phyloP scores from a whole-genome alignment of 2,113 vertebrate genomes.

The Campylomormyrus numenius region DNA sequence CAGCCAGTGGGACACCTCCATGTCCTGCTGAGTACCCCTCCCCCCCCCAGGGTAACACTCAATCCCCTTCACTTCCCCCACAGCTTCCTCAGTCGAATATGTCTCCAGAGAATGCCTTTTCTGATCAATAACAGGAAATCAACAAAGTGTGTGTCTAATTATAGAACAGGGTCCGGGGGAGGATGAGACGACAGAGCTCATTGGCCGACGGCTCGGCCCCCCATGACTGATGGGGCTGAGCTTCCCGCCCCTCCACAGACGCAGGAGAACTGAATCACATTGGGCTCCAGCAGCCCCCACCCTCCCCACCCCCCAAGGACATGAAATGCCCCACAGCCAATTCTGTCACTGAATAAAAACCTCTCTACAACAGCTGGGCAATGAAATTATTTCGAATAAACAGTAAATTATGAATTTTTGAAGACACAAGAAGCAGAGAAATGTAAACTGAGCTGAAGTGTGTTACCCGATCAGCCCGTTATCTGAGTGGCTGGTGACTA shows the following conservation, averaged over 20 bases:
- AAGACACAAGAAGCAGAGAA: not conserved
- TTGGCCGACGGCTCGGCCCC: not conserved
- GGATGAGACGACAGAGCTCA: not conserved
- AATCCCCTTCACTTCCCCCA: not conserved
- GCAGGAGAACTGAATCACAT: constrained; percentile 4
- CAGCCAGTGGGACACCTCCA: not conserved
- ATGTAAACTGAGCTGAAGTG: not conserved
- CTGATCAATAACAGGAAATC: constrained; percentile 15
- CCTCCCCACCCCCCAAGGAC: not conserved
- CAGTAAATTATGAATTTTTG: not conserved
- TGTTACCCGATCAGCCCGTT: not conserved
- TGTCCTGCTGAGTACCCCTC: not conserved
- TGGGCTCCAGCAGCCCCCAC: not conserved
- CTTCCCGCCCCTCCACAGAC: not conserved
- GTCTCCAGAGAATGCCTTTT: not conserved
- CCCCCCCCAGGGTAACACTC: not conserved
- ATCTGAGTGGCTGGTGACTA: not conserved
- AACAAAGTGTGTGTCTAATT: constrained; percentile 8
- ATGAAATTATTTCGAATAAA: not conserved
- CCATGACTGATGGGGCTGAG: not conserved
- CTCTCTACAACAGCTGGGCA: not conserved
- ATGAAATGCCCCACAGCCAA: not conserved
- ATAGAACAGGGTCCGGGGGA: not conserved
- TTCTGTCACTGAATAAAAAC: not conserved
- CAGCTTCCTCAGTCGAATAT: not conserved